Conservation (phyloP, 2,113 vertebrate genomes). For the Colistium nudipinnis region DNA sequence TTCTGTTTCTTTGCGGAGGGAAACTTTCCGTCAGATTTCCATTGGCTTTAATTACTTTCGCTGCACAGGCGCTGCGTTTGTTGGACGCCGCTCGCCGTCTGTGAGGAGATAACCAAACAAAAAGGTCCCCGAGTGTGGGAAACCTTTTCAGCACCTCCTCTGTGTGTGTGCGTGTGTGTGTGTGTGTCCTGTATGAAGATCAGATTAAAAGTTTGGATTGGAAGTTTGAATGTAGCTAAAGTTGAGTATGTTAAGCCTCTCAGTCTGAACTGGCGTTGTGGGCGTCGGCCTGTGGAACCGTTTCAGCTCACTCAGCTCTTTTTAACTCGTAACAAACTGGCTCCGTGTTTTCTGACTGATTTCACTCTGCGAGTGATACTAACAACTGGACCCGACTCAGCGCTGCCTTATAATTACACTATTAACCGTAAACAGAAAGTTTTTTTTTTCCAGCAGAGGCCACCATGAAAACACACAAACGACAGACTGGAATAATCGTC, state of each 20-base stretch:
- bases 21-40: background rate
- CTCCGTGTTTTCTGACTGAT: slow-evolving; percentile 21
- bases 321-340: slow-evolving; percentile 42
- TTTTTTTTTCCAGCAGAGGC: slow-evolving; percentile 28
- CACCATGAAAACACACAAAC: slow-evolving; percentile 43
- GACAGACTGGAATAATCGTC: slow-evolving; percentile 52
- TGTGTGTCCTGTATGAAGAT: too few relatives aligned
- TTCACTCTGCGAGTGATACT: slow-evolving; percentile 9
- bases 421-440: slow-evolving; percentile 54
- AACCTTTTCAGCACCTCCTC: too few relatives aligned
- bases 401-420: slow-evolving; percentile 59
- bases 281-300: slow-evolving; percentile 9
- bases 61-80: background rate
- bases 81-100: background rate
- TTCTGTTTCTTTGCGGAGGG: background rate
- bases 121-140: background rate
- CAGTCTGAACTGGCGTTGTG: background rate
- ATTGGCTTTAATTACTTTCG: slow-evolving; percentile 4
- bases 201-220: too few relatives aligned
- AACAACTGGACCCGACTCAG: slow-evolving; percentile 38
- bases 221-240: background rate
- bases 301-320: slow-evolving; percentile 35
- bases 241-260: background rate
- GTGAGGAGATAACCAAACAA: background rate
- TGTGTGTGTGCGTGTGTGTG: too few relatives aligned